Evolutionary conservation across 23 tunicate genomes (phyloP), one percentile per base, ranked within the genome.

Genomic region (Botrylloides violaceus): DNA sequence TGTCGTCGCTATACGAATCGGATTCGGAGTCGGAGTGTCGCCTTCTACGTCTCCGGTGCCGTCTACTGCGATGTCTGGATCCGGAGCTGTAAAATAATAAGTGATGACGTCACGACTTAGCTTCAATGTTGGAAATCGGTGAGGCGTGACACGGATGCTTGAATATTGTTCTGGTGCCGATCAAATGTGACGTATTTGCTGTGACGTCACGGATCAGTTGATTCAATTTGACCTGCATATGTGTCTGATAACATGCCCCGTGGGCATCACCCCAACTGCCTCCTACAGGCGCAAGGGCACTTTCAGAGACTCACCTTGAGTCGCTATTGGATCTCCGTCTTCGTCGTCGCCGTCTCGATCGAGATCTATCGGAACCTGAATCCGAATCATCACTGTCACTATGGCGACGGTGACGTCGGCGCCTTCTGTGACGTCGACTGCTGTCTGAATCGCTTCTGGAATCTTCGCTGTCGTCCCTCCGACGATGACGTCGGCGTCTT

Each of bases 341-440:
- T 22, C 83, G 66, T 47, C 75, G 38, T 24, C 58, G 84, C 24
- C 85, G 66, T 62, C 79, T 64, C 1, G 78, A 72, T 64, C 86
- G 50, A 0, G 95, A 87, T 20, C 78, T 79, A 21, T 61, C 78
- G 29, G 86, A 80, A 7, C 59, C 34, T 19, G 82, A 55, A 37
- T 71, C 74, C 0, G 82, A 76, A 65, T 32, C 47, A 21, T 65
- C 71, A 32, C 32, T 38, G 21, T 27, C 23, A 19, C 36, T 58
- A 61, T 71, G 77, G 60, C 73, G 61, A 35, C 85, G 73, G 62
- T 73, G 85, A 18, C 83, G 76, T 62, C 75, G 31, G 6, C 58
- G 94, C 24, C 94, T 77, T 59, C 95, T 33, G 53, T 76, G 68
- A 2, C 80, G 77, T 56, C 86, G 34, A 15, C 87, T 81, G 31